phyloP scores from a whole-genome alignment of 2,888 invertebrate genomes.

The Phortica okadai region DNA sequence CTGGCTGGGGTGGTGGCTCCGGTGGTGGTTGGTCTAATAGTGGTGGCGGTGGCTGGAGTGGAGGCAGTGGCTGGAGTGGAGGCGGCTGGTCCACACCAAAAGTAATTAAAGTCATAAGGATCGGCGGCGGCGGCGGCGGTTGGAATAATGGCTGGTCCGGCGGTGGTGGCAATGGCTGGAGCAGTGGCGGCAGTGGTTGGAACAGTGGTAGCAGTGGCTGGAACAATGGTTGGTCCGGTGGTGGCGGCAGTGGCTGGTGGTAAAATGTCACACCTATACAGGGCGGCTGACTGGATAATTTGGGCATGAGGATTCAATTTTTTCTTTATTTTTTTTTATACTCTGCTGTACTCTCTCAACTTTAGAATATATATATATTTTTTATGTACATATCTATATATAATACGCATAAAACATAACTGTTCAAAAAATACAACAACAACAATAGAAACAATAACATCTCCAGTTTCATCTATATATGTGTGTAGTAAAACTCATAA shows the following conservation, averaged over 20 bases:
- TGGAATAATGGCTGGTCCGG: conserved; percentile 12
- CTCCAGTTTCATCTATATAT: background rate
- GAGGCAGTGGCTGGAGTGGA: conserved; percentile 42
- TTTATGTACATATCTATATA: background rate
- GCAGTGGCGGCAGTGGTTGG: conserved; percentile 49
- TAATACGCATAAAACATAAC: background rate
- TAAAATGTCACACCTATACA: conserved; percentile 10
- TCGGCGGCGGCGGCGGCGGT: conserved; percentile 37
- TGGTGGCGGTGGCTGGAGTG: conserved; percentile 45
- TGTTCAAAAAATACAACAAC: background rate
- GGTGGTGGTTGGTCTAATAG: conserved; percentile 49
- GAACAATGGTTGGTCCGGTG: conserved; percentile 39
- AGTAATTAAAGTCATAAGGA: conserved; percentile 52
- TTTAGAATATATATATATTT: background rate
- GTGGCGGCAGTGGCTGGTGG: conserved; percentile 53
- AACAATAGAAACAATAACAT: background rate
- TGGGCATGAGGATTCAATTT: background rate
- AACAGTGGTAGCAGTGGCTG: conserved; percentile 42
- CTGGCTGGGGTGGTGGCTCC: conserved; percentile 44
- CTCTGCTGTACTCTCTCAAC: background rate
- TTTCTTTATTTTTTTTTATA: background rate
- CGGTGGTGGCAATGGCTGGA: conserved; percentile 44
- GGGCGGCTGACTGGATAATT: too few species aligned
- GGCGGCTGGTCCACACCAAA: conserved; percentile 48
- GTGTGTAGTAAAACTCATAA: background rate